Evolutionary conservation across 2,797 vertebrate species (phyloP).

Genomic region (Trichosurus vulpecula): DNA sequence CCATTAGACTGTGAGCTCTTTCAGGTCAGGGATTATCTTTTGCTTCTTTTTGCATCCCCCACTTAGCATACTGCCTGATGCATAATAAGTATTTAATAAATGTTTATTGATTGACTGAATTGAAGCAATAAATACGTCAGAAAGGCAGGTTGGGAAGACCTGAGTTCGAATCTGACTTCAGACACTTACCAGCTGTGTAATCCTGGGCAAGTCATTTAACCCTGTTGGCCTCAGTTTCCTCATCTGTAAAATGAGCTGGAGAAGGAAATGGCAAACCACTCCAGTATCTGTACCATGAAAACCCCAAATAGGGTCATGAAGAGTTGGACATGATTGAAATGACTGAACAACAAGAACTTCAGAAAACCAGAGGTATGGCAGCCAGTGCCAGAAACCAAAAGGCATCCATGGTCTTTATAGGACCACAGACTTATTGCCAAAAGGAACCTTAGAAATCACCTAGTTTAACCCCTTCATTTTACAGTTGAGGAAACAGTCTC

Average conservation of each 20-base stretch:
- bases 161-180: background rate
- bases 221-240: no score
- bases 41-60: background rate
- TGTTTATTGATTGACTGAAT: background rate
- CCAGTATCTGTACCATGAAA: no score
- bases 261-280: no score
- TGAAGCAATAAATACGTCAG: background rate
- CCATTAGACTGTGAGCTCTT: background rate
- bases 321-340: no score
- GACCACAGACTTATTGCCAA: background rate
- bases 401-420: no score
- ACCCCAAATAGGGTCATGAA: no score
- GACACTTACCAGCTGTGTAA: background rate
- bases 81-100: background rate
- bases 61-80: background rate
- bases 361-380: background rate
- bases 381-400: background rate
- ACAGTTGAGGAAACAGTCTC: no score
- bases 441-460: background rate
- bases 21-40: background rate
- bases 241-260: no score
- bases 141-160: background rate
- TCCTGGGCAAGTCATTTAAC: background rate
- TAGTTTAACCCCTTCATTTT: no score
- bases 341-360: no score